Evolutionary conservation across 1,140 invertebrate genomes (phyloP).

Genomic region (Calosoma granatense): DNA sequence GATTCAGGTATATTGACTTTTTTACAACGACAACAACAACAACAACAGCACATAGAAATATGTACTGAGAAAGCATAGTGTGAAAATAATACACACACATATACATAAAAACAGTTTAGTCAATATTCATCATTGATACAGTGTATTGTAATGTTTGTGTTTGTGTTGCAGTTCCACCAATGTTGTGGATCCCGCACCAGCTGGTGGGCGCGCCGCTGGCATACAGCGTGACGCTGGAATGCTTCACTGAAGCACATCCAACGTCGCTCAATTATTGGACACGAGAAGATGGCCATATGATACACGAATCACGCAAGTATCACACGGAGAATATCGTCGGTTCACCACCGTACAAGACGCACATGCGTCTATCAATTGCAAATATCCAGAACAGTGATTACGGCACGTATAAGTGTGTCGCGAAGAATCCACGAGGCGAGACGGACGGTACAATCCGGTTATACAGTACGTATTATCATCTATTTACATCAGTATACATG

Average conservation of each 20-base stretch:
- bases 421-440: conserved; percentile 85
- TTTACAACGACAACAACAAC: too few species aligned
- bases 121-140: too few species aligned
- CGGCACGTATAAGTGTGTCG: conserved; percentile 84
- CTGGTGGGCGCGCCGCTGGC: conserved; percentile 71
- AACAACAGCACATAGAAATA: too few species aligned
- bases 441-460: conserved; percentile 83
- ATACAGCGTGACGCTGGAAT: conserved; percentile 75
- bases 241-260: conserved; percentile 82
- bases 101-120: too few species aligned
- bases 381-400: conserved; percentile 69
- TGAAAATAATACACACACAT: too few species aligned
- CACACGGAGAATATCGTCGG: conserved; percentile 59
- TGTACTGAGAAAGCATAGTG: too few species aligned
- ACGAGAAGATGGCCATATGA: conserved; percentile 75
- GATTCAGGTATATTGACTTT: not conserved
- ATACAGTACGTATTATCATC: conserved; percentile 63
- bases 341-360: conserved; percentile 65
- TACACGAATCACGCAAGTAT: conserved; percentile 75
- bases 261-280: conserved; percentile 89
- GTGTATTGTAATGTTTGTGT: too few species aligned
- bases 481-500: too few species aligned
- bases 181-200: conserved; percentile 84
- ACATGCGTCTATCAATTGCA: conserved; percentile 69
- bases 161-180: conserved; percentile 67